Base-by-base conservation (phyloP, 2,888 invertebrate genomes). In the Dicyrtomina minuta region DNA sequence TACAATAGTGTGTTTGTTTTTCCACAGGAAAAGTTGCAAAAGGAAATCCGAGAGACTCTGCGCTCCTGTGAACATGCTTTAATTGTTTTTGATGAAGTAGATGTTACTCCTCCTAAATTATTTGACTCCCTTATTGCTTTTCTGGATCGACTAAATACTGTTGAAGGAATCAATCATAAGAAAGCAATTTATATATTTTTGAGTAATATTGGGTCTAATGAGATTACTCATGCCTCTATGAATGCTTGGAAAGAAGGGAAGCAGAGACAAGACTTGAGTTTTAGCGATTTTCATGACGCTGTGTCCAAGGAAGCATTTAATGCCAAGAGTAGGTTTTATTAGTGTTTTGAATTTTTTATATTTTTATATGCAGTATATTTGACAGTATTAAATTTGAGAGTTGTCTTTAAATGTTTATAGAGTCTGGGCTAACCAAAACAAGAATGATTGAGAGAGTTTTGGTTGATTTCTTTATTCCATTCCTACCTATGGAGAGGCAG, bases 81-180 rank as follows among this genome's bases (percentile, higher is more conserved):
- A 61, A 96, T 99, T 80, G 89, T 99, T 75, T 96, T 99, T 84
- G 98, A 99, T 84, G 99, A 99, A 84, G 91, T 98, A 15, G 93
- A 97, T 82, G 93, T 94, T 82, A 93, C 96, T 88, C 92, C 93
- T 1, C 82, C 86, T 1, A 89, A 89, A 0, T 83, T 96, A 5
- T 84, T 98, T 70, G 92, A 96, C 56, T 86, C 88, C 0, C 85
- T 99, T 8, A 91, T 93, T 80, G 93, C 96, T 0, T 89, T 92
- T 82, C 83, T 97, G 15, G 96, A 99, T 82, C 91, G 93, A 81
- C 85, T 87, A 70, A 81, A 84, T n/a, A 39, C 39, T 20, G 84
- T 91, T 2, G 87, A 88, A 79, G 89, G 89, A 3, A 83, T 89
- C 0, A 90, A 93, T 81, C 91, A 88, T 79, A 75, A 72, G 33